Base-by-base conservation (phyloP, 1,140 invertebrate genomes). In the Drosophila pseudoobscura region DNA sequence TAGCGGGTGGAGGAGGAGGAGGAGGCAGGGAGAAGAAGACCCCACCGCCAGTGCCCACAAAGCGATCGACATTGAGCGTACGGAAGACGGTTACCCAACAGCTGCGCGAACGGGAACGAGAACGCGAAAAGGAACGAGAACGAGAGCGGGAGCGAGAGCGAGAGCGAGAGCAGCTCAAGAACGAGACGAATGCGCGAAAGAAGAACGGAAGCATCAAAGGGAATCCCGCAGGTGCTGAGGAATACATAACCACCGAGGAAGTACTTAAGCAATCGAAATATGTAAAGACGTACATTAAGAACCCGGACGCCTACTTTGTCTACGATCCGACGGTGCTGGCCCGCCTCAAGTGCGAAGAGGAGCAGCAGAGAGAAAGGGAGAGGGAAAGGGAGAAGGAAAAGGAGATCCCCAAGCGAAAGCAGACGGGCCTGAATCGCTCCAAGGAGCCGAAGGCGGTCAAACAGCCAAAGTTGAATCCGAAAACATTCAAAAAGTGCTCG, bases 211-310 rank as follows among this genome's bases (percentile, higher is more conserved):
- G 24, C 24, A 26, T 26, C 4, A 31, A 54, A 59, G 52, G 6
- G 41, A 4, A 59, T 57, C 3, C 6, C 20, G 6, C 35, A n/a
- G 6, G 6, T 22, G 41, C 60, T 0, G 89, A 90, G 39, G 91
- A 91, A 2, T 91, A 75, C 56, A 64, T 91, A 26, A 91, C 91
- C 51, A 92, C 88, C 22, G 91, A 92, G 64, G 91, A 92, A 51
- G 91, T 92, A 22, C 80, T 92, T 11, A 91, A 90, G 20, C 89
- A 92, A 51, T 92, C 91, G 26, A 92, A 92, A 65, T 92, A 91
- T 74, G 91, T 92, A 13, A 91, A 90, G 51, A 91, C 91, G 0
- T 92, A 92, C 45, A 90, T 92, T 6, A 91, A 91, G 58, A 91
- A 92, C 66, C 91, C 91, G 0, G 91, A 92, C 69, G 65, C 89